Evolutionary conservation across 2,797 vertebrate genomes (phyloP), one percentile per base, ranked within the genome.

Genomic region (Ficedula albicollis): DNA sequence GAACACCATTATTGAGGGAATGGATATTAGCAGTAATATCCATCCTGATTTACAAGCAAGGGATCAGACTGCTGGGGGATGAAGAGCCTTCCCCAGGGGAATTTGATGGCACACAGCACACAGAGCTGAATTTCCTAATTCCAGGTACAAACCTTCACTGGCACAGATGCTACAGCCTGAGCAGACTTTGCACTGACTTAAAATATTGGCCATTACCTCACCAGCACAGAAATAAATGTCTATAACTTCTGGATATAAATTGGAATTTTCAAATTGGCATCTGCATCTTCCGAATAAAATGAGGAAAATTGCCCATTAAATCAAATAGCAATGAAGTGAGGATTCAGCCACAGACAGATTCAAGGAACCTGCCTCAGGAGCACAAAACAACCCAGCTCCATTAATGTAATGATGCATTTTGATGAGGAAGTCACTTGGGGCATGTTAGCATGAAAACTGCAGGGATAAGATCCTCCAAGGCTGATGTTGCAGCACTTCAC

Each of bases 271-370:
- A 62, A 79, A 81, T 72, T 36, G 85, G 69, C 73, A 58, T 93
- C 89, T 89, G 82, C 73, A 75, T 84, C 80, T 69, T 26, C 80
- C 36, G 73, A 91, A 91, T 76, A 82, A 95, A 95, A 81, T 9
- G 54, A 69, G 76, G 95, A 39, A 78, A 96, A 94, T 70, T 76
- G 74, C 44, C 72, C 89, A 86, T 89, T 93, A 86, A 94, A 91
- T 84, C 84, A 94, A 89, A 69, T 1, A 43, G 60, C 79, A 70
- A 70, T 30, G 59, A 86, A 86, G 69, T 43, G 70, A 36, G 70
- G 79, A 83, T 22, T 62, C 38, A 93, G 82, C 62, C 30, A 8
- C 89, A 92, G 82, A 26, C 29, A 41, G 3, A 58, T 16, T 18
- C 49, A 89, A 56, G 70, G 69, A 64, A 74, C 36, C 43, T 72